Evolutionary conservation across 2,888 invertebrate genomes (phyloP), one percentile per base, ranked within the genome.

Genomic region (Euphydryas editha): DNA sequence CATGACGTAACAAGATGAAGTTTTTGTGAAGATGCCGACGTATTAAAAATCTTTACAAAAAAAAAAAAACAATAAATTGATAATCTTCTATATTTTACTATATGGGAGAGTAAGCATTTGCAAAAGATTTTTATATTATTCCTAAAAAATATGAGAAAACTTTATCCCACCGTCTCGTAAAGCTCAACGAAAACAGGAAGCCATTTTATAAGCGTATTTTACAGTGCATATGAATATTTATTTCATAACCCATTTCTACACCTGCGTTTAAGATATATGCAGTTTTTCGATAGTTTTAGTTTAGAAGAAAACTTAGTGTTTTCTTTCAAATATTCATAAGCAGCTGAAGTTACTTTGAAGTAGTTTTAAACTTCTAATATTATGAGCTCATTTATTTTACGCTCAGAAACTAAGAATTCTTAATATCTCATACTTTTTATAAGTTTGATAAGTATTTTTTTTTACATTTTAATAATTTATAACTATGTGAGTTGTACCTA

Each of bases 211-310:
- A 71, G 71, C 64, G 62, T 72, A 68, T 70, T 70, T 69, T 68
- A 69, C 62, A 64, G 69, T 61, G 65, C 63, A 70, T 70, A 77
- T 74, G 76, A 73, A 78, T 78, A 77, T 74, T 80, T 79, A 78
- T 80, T 78, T 75, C 73, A 75, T 76, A 75, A 77, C 74, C 72
- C 74, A 73, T 73, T 73, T 72, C 76, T 74, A 70, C 76, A 78
- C 77, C 78, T 79, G 75, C 69, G 60, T 58, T 57, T 69, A 68
- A 71, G 74, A 24, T n/a, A 24, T 51, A 78, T 78, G 74, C 75
- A 77, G 75, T 77, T 78, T 75, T 77, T 74, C 77, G 74, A 73
- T 76, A 73, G 39, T 70, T 73, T 72, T 69, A 73, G 72, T 73
- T 73, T 68, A 62, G 30, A 68, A 70, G 71, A 68, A 71, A 70